Conservation (phyloP, 2,888 invertebrate species). For the Panzeria rudis region DNA sequence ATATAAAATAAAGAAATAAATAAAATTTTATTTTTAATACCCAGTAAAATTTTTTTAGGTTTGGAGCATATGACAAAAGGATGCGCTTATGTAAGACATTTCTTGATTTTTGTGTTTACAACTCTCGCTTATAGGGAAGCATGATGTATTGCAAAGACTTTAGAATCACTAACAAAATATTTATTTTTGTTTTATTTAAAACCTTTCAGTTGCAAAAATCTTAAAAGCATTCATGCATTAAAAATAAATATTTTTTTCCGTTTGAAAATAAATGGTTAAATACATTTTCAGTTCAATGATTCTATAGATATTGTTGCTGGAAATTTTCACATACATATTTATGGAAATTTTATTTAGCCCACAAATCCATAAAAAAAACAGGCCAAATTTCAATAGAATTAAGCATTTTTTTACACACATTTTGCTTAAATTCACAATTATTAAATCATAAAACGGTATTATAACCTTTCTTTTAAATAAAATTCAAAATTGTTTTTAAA, state of each 20-base stretch:
- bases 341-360: neutral
- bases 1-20: too few relatives aligned
- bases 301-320: slow-evolving; percentile 7
- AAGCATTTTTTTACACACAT: neutral
- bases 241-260: slow-evolving; percentile 27
- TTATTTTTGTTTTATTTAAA: neutral
- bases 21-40: too few relatives aligned
- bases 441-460: neutral
- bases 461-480: neutral
- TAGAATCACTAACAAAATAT: too few relatives aligned
- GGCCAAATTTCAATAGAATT: too few relatives aligned
- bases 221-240: neutral
- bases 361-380: neutral
- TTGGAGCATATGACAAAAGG: too few relatives aligned
- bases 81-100: too few relatives aligned
- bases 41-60: too few relatives aligned
- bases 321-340: slow-evolving; percentile 2
- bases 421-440: neutral
- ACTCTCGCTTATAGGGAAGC: too few relatives aligned
- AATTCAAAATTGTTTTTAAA: neutral
- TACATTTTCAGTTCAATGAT: slow-evolving; percentile 45
- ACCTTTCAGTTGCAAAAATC: neutral
- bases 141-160: too few relatives aligned
- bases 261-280: slow-evolving; percentile 32
- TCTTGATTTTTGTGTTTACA: too few relatives aligned